Base-by-base conservation (phyloP, 1,140 invertebrate species). In the Platyscapa corneri region DNA sequence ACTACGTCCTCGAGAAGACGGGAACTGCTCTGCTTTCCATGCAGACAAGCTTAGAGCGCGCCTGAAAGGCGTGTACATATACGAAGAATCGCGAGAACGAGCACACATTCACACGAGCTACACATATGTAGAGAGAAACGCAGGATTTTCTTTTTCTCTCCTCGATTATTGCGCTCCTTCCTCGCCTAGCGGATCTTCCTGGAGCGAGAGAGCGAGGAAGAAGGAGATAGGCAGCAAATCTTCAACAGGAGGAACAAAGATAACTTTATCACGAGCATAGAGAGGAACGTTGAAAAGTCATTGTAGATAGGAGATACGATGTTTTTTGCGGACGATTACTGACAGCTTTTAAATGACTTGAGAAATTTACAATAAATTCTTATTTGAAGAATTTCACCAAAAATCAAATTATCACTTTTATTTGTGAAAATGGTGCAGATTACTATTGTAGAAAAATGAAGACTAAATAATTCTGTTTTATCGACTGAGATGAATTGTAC, bases 141-240 rank as follows among this genome's bases (percentile, higher is more conserved):
- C 74, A 76, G 56, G 72, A 75, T 83, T 83, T 56, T 80, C 34
- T 53, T 53, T 76, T 30, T 77, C 53, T 70, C 79, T 30, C 32
- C 49, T 37, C 53, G 72, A 83, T 83, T 76, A 83, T 46, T 83
- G 72, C 82, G 82, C 82, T 75, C 72, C 82, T 83, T 83, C 72
- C 82, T 75, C 70, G 53, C 56, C 81, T 83, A 75, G 72, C 81
- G 81, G 49, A 74, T 83, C 72, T 83, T 83, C 70, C 72, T 64
- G 34, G 49, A 74, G 81, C 78, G 78, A 80, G 37, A 23, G 42
- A 42, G 30, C 12, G 75, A 34, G 75, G 12, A 34, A 56, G 30
- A 37, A 23, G 16, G 49, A 37, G 1, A 18, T 46, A 77, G 14
- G 27, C 5, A 20, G 75, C 3, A 20, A 23, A 0, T 20, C 30